A percentile compares a stretch with the other conserved stretches of the same genome.
These are phyloP conservation scores for Drosophila mulleri DNA, from an alignment of 2,888 invertebrate species.

Conservation along the genomic window DNA sequence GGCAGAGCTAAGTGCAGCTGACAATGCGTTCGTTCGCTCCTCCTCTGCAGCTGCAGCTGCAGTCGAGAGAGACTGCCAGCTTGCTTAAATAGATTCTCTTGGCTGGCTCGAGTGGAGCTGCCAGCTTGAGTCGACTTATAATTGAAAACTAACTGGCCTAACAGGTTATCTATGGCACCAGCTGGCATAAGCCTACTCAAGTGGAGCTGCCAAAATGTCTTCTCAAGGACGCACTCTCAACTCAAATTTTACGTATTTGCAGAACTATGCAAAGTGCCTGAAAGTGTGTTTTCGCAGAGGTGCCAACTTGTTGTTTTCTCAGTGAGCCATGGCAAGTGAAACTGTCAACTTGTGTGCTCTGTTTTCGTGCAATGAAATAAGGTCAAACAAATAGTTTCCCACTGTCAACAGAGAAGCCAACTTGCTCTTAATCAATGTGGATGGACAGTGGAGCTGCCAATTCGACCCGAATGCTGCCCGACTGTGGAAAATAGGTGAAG, in stretches of 20 bases:
- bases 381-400: background rate
- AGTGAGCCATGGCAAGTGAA: background rate
- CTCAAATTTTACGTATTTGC: background rate
- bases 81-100: background rate
- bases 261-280: background rate
- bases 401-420: background rate
- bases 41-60: background rate
- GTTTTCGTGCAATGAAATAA: background rate
- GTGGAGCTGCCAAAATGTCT: background rate
- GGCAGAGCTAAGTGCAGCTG: conserved; percentile 1
- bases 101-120: background rate
- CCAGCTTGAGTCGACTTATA: background rate
- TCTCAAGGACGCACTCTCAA: background rate
- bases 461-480: background rate
- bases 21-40: background rate
- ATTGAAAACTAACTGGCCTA: background rate
- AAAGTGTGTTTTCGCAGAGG: background rate
- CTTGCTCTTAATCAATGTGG: background rate
- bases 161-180: background rate
- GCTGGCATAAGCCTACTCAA: background rate
- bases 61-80: background rate
- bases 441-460: background rate
- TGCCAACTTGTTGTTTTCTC: background rate
- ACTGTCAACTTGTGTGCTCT: background rate
- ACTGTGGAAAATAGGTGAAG: no score